Conservation (phyloP, 2,888 invertebrate genomes). For the Aethes cnicana region DNA sequence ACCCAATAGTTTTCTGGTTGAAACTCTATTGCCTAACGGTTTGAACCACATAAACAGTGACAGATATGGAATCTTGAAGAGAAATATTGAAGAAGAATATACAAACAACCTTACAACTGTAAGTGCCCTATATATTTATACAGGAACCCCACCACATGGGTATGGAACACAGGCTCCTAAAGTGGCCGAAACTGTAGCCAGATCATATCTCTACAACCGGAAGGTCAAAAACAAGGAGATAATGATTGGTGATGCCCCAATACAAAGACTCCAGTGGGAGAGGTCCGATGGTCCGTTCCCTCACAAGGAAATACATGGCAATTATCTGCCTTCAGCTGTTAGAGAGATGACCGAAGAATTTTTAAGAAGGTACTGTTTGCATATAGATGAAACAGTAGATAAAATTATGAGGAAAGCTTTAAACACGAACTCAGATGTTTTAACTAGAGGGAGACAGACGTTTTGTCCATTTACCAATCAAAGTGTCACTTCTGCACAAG, state of each 20-base stretch:
- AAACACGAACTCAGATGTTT: constrained; percentile 20
- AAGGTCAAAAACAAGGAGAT: neutral
- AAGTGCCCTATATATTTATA: neutral
- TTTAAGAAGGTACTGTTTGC: neutral
- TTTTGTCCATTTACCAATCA: constrained; percentile 23
- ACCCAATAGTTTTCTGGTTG: no score
- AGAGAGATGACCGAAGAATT: neutral
- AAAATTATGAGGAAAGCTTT: neutral
- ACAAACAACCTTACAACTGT: neutral
- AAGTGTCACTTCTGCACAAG: constrained; percentile 30
- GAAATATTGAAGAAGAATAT: no score
- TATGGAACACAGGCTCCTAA: constrained; percentile 2
- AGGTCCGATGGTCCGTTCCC: neutral
- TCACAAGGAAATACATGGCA: neutral
- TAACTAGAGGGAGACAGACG: constrained; percentile 22
- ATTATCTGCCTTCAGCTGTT: neutral
- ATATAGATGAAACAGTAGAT: neutral
- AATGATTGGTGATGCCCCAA: neutral
- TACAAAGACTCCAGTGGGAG: constrained; percentile 12
- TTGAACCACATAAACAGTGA: no score
- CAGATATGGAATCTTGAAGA: no score
- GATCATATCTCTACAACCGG: neutral
- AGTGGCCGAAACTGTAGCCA: neutral
- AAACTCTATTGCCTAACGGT: no score
- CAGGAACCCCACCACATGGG: neutral